Evolutionary conservation across 2,113 vertebrate genomes (phyloP).

Genomic region (Protobothrops mucrosquamatus): DNA sequence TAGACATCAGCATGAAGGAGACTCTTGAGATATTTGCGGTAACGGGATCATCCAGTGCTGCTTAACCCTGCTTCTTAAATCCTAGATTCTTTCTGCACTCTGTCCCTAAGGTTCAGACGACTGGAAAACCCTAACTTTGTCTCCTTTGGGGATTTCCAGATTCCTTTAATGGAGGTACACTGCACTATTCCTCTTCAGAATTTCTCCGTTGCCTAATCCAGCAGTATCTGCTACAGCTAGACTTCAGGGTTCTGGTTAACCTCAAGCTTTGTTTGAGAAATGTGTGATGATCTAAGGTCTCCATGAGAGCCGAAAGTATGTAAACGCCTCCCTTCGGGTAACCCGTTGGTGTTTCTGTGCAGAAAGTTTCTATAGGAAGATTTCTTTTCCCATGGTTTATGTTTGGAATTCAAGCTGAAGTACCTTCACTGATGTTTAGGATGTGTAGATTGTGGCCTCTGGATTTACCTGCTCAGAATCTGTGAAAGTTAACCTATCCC

Average conservation of each 20-base stretch:
- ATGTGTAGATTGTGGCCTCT: background rate
- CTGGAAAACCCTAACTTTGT: background rate
- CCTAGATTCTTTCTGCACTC: background rate
- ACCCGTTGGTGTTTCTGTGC: background rate
- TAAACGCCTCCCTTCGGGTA: background rate
- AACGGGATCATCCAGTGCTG: background rate
- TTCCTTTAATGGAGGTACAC: background rate
- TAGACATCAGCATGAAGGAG: background rate
- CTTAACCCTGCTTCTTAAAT: background rate
- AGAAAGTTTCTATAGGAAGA: background rate
- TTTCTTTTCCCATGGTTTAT: background rate
- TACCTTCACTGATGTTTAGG: background rate
- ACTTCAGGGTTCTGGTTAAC: background rate
- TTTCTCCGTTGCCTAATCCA: background rate
- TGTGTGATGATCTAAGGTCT: background rate
- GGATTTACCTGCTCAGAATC: background rate
- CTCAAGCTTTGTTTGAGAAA: conserved; percentile 7
- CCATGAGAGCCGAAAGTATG: background rate
- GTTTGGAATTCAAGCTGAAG: background rate
- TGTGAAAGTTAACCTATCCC: background rate
- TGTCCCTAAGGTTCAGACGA: background rate
- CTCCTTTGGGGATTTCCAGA: background rate
- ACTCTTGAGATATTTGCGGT: background rate
- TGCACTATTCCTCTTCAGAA: background rate
- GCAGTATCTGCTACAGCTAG: background rate